Percentiles rank a stretch among this genome's conserved stretches.
phyloP scores from a whole-genome alignment of 2,113 vertebrate species.

The Silurus glanis region DNA sequence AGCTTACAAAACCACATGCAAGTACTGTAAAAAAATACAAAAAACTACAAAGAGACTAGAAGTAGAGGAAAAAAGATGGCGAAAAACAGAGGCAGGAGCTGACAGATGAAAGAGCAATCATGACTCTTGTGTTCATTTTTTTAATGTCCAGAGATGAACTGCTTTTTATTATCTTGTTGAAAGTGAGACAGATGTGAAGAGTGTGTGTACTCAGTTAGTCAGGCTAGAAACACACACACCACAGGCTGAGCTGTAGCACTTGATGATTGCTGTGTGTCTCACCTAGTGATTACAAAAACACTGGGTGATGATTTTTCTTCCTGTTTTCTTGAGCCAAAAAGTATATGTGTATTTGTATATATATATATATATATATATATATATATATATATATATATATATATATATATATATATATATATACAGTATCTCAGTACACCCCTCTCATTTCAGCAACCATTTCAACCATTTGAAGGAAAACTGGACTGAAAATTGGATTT shows the following conservation, averaged over 20 bases:
- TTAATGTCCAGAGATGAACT: constrained; percentile 12
- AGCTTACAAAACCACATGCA: not conserved
- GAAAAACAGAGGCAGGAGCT: not conserved
- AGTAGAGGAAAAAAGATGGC: not conserved
- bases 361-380: too few relatives aligned
- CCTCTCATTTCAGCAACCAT: too few relatives aligned
- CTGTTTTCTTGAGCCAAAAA: not conserved
- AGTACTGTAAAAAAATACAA: not conserved
- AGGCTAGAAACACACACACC: not conserved
- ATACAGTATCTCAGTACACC: too few relatives aligned
- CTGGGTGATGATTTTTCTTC: not conserved
- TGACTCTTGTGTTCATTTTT: constrained; percentile 18
- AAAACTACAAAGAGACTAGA: not conserved
- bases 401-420: too few relatives aligned
- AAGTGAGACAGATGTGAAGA: constrained; percentile 33
- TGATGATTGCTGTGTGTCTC: not conserved
- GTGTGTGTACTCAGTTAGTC: constrained; percentile 1
- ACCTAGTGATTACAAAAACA: not conserved
- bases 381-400: too few relatives aligned
- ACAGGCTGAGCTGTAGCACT: not conserved
- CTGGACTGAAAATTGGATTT: too few relatives aligned
- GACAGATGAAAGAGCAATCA: not conserved
- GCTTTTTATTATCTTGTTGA: constrained; percentile 37
- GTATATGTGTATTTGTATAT: too few relatives aligned
- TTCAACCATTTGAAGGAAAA: too few relatives aligned